Evolutionary conservation across 2,113 vertebrate genomes (phyloP).

Genomic region (Thryonomys swinderianus): DNA sequence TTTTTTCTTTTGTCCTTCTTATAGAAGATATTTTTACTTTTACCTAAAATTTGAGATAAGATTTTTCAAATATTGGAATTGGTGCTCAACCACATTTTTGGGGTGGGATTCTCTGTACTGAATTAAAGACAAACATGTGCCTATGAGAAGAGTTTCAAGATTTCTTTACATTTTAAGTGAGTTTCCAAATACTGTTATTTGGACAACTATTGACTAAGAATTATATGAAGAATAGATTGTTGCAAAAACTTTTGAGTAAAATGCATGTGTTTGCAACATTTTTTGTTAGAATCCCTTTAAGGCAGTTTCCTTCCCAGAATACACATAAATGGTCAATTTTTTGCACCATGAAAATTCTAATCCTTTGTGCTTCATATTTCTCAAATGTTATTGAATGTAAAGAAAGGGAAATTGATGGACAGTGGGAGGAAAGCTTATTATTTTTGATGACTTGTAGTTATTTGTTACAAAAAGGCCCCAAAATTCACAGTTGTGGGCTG

Average conservation of each 20-base stretch:
- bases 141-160: neutral
- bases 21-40: neutral
- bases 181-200: neutral
- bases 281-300: neutral
- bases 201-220: neutral
- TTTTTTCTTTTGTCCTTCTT: neutral
- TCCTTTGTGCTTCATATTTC: neutral
- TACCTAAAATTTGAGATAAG: neutral
- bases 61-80: neutral
- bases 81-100: neutral
- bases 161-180: conserved; percentile 10
- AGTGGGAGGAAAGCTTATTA: neutral
- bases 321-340: neutral
- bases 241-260: conserved; percentile 9
- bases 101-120: neutral
- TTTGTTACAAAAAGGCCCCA: neutral
- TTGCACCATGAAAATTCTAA: neutral
- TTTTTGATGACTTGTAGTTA: neutral
- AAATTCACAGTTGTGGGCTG: neutral
- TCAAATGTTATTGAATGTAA: neutral
- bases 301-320: neutral
- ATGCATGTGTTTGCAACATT: neutral
- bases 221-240: neutral
- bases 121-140: conserved; percentile 5
- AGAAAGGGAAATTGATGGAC: neutral